These are phyloP conservation scores for Percopsis transmontana DNA, from an alignment of 2,113 vertebrate species.

Conservation along the genomic window DNA sequence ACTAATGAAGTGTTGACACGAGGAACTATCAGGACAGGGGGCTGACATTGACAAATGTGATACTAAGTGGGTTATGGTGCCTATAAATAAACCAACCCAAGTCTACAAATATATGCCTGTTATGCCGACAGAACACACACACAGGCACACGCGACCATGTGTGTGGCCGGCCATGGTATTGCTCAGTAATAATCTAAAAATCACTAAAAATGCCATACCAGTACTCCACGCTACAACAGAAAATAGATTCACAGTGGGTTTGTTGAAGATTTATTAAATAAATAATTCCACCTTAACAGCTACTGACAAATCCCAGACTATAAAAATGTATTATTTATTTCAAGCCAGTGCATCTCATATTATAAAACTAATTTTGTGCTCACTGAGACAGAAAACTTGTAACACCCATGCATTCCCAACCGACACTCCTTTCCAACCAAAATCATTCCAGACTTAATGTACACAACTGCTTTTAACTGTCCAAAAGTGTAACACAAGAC, in stretches of 20 bases:
- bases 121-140: conserved; percentile 26
- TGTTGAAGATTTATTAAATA: too few relatives aligned
- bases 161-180: not conserved
- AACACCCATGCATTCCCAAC: conserved; percentile 15
- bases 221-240: too few relatives aligned
- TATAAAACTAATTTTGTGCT: too few relatives aligned
- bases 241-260: too few relatives aligned
- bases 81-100: conserved; percentile 73
- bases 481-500: conserved; percentile 50
- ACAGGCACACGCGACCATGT: conserved; percentile 1
- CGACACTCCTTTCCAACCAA: conserved; percentile 40
- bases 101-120: conserved; percentile 33
- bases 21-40: conserved; percentile 61
- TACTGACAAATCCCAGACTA: too few relatives aligned
- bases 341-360: too few relatives aligned
- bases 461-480: conserved; percentile 50
- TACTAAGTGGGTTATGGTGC: conserved; percentile 69
- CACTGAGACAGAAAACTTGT: not conserved
- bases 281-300: too few relatives aligned
- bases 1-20: conserved; percentile 79
- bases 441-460: conserved; percentile 38
- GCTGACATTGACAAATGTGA: conserved; percentile 75
- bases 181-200: not conserved
- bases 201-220: not conserved
- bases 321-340: too few relatives aligned